phyloP scores from a whole-genome alignment of 2,113 vertebrate genomes.

The Fulmarus glacialis region DNA sequence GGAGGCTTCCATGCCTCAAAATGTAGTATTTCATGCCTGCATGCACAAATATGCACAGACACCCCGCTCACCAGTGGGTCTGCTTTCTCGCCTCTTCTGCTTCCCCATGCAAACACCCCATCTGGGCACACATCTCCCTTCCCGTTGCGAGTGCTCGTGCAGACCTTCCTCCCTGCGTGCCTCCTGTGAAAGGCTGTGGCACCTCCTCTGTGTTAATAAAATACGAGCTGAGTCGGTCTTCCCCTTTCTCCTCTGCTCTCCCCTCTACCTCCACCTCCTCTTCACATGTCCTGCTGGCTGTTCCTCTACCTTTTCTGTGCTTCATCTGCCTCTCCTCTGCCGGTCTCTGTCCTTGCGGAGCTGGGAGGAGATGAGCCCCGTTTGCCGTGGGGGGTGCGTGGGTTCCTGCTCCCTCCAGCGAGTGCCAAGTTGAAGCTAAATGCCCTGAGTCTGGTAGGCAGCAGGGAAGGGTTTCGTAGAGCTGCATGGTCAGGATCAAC shows the following conservation, averaged over 20 bases:
- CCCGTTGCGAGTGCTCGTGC: accelerated
- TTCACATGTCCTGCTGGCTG: not conserved
- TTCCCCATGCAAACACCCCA: accelerated
- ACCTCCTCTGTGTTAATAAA: not conserved
- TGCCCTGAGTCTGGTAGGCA: not conserved
- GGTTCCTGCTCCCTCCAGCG: not conserved
- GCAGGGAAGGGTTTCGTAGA: not conserved
- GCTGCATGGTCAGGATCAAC: accelerated
- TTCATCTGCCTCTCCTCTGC: accelerated
- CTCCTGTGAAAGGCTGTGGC: not conserved
- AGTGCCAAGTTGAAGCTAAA: not conserved
- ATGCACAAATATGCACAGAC: accelerated
- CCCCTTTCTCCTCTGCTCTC: not conserved
- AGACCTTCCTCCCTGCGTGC: not conserved
- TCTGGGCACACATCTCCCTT: not conserved
- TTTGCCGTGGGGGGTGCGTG: not conserved
- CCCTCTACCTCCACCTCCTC: not conserved
- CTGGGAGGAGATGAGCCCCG: not conserved
- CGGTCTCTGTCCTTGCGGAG: not conserved
- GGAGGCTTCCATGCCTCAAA: not conserved
- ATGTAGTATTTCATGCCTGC: not conserved
- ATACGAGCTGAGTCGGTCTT: accelerated
- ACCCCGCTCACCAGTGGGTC: accelerated
- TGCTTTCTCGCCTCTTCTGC: not conserved
- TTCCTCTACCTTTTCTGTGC: not conserved